Evolutionary conservation across 2,797 vertebrate species (phyloP), one percentile per base, ranked within the genome.

Genomic region (Pelochelys cantorii): DNA sequence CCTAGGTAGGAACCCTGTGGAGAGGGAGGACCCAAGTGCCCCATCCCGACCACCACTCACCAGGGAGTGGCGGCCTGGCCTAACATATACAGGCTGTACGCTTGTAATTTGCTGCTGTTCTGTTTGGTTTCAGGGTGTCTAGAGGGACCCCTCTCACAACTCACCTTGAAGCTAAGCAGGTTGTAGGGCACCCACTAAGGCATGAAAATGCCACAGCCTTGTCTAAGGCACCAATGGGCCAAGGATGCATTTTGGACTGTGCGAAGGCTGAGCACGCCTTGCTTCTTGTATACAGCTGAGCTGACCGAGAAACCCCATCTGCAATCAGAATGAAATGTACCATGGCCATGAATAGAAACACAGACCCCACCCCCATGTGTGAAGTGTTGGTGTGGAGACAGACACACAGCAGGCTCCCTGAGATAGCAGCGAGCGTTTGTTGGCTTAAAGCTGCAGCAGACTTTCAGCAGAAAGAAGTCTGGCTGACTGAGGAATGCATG

Each of bases 321-420:
- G 79, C 65, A 59, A 25, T 59, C n/a, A n/a, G 20, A 17, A 53
- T 14, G 34, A 75, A 86, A 57, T 37, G 34, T 0, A 20, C 1
- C 59, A 78, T 56, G 8, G 23, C 25, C 7, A 34, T 31, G 25
- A 87, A 79, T 81, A 15, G 3, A 1, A 52, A 3, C 52, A 85
- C 17, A 52, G 48, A 83, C 83, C 48, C 18, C 11, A 23, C 62
- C 42, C 14, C 11, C 53, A 54, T 54, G 52, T 0, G 0, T 54
- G 74, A 81, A 42, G 57, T 1, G 31, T 71, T 48, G 53, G n/a
- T 2, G 48, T 54, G 23, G 82, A 56, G 54, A 18, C 52, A 57
- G 68, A 15, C 17, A 20, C 6, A 53, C 53, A 15, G 6, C 0
- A 15, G 18, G 62, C 48, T 27, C 5, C 53, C 2, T 1, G 23